Evolutionary conservation across 23 tunicate species (phyloP), one percentile per base, ranked within the genome.

Genomic region (Diplosoma virens): DNA sequence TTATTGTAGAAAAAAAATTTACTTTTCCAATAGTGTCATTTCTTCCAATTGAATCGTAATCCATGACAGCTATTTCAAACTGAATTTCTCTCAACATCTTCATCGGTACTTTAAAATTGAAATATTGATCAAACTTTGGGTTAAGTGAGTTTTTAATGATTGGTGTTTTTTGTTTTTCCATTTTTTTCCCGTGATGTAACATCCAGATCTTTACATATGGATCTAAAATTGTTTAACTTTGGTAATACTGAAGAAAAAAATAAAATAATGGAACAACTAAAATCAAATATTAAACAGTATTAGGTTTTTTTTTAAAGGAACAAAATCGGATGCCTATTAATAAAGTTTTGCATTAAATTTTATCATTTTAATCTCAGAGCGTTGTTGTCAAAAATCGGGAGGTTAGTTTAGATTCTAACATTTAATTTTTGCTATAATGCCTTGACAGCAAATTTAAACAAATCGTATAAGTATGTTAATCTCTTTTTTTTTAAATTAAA

Each of bases 1-100:
- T n/a, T n/a, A n/a, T n/a, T n/a, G n/a, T n/a, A n/a, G n/a, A n/a
- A n/a, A n/a, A n/a, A n/a, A n/a, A n/a, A n/a, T 27, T 59, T 61
- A 93, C 98, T 83, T 93, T 93, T 59, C 98, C 98, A 4, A 93
- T 93, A 11, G 84, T 81, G 77, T 93, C 98, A 75, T 93, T 93
- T n/a, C 98, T 77, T 5, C 98, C 98, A n/a, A 93, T 82, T 23
- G 32, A 5, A 48, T 93, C 98, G 29, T 85, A 64, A 82, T 93
- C 98, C 98, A 93, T 93, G 22, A 93, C 98, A 30, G 80, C 90
- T 7, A 93, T 86, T 65, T 93, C 98, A 20, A 93, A 81, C 56
- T 87, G 93, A n/a, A 79, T 86, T 24, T 93, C 98, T 14, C 93
- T 59, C 78, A 93, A 30, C 41, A 65, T 60, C 22, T 84, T 82